Evolutionary conservation across 2,113 vertebrate genomes (phyloP).

Genomic region (Xiphorhynchus elegans): DNA sequence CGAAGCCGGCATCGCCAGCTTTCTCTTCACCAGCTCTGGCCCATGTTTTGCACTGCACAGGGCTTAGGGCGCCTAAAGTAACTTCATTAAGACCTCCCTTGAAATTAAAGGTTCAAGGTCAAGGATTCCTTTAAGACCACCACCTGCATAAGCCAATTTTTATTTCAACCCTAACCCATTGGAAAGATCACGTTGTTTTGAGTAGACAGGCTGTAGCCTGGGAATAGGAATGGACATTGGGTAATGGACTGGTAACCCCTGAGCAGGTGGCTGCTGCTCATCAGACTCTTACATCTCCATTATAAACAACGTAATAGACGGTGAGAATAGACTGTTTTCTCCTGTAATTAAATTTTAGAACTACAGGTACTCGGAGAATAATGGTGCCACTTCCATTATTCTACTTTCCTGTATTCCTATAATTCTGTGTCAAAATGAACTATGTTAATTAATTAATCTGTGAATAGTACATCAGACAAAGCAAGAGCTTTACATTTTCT

Average conservation of each 20-base stretch:
- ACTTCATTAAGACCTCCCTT: not conserved
- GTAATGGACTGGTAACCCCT: no score
- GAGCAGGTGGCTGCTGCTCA: not conserved
- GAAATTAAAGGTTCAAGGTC: not conserved
- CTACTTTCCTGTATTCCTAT: not conserved
- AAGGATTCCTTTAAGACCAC: not conserved
- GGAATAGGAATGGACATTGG: fast-evolving
- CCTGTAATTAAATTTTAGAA: not conserved
- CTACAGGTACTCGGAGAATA: not conserved
- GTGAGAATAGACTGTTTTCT: not conserved
- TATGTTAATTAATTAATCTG: not conserved
- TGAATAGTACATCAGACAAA: not conserved
- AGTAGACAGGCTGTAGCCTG: not conserved
- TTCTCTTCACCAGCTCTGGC: not conserved
- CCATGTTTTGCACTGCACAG: not conserved
- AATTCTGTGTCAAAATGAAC: not conserved
- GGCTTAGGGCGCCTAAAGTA: not conserved
- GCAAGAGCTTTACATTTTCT: not conserved
- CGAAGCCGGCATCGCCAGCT: fast-evolving
- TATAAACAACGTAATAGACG: not conserved
- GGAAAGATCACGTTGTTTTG: not conserved
- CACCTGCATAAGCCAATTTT: not conserved
- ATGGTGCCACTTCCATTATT: not conserved
- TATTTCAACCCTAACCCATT: not conserved
- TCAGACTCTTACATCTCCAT: fast-evolving